Base-by-base conservation (phyloP, 2,888 invertebrate genomes). In the Cantharis lateralis region DNA sequence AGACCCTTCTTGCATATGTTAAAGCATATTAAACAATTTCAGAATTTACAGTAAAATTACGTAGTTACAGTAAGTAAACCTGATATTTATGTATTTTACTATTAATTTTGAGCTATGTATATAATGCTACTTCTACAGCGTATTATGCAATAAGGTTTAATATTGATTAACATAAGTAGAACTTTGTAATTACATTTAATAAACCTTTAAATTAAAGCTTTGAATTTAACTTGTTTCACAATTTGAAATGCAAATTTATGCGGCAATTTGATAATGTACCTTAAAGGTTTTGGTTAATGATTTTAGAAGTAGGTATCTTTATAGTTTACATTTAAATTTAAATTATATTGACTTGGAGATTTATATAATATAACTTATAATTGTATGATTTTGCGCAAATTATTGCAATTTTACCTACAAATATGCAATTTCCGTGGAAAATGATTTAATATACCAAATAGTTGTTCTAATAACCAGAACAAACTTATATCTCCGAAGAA, bases 161-260 rank as follows among this genome's bases (percentile, higher is more conserved):
- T 66, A 66, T 66, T 66, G 64, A 66, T 66, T 24, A 66, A 66
- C 64, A 66, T 66, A 66, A 66, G 64, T 66, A 20, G 64, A 66
- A 66, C 64, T 66, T 66, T 66, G 64, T 66, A 66, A 66, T 66
- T 66, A 66, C 64, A 24, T 66, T 24, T 66, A 66, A 66, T 66
- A 66, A 48, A 66, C 64, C 18, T 66, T 66, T 66, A 66, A 66
- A 20, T 18, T 66, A 66, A 66, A 66, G 64, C 64, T 66, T 66
- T 66, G 64, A 66, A 66, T 66, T 66, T 66, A 66, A 66, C 64
- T 66, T 66, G 64, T 66, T 66, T 20, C 64, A 66, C 64, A 66
- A 66, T 24, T 66, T 66, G 20, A 66, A 66, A 66, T 66, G 64
- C 64, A 66, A 66, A 66, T 66, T 66, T 66, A 66, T 66, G 64